These are phyloP conservation scores for Brachyopa scutellaris DNA, from an alignment of 2,888 invertebrate species.

Conservation along the genomic window DNA sequence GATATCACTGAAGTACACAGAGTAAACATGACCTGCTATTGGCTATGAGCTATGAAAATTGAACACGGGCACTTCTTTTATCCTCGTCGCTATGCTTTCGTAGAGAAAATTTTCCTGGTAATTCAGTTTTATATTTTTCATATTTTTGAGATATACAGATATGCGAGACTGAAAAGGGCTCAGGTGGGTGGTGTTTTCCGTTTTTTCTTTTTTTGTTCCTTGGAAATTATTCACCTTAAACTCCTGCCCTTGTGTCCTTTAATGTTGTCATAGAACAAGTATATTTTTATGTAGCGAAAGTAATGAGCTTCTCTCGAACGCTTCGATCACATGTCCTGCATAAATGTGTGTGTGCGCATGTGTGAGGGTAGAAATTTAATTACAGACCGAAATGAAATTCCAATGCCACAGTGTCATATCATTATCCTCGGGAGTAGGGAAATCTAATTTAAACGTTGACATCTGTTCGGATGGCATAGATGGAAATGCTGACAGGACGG, in stretches of 20 bases:
- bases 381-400: background rate
- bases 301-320: conserved; percentile 3
- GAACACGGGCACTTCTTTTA: background rate
- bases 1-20: background rate
- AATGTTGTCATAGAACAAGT: too few relatives aligned
- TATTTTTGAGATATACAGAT: background rate
- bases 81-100: background rate
- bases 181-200: background rate
- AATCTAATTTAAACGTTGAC: conserved; percentile 29
- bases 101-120: conserved; percentile 3
- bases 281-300: too few relatives aligned
- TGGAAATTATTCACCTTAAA: too few relatives aligned
- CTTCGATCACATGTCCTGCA: background rate
- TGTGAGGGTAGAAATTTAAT: conserved; percentile 4
- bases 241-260: too few relatives aligned
- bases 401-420: background rate
- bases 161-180: background rate
- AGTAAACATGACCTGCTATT: background rate
- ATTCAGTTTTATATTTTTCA: background rate
- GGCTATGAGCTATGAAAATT: background rate
- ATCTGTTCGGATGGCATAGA: conserved; percentile 2
- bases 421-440: background rate
- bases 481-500: background rate
- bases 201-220: too few relatives aligned
- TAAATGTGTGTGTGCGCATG: background rate